phyloP scores from a whole-genome alignment of 1,140 invertebrate genomes.

The Coptotermes formosanus region DNA sequence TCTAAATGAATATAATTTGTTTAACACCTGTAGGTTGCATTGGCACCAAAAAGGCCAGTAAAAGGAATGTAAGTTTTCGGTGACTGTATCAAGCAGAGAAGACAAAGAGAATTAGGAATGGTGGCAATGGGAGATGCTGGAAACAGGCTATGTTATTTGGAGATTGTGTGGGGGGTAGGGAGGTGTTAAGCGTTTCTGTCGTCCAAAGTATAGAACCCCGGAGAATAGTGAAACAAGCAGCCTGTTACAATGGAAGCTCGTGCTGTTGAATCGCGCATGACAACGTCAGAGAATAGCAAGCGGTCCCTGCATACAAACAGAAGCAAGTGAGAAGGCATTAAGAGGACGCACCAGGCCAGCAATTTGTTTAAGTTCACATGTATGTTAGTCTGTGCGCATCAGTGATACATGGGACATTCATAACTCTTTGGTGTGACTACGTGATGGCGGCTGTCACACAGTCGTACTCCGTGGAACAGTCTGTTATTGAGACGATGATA shows the following conservation, averaged over 20 bases:
- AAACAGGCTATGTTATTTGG: not conserved
- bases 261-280: not conserved
- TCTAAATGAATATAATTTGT: not conserved
- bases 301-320: not conserved
- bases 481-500: no score
- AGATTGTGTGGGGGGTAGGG: not conserved
- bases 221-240: not conserved
- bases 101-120: not conserved
- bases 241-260: not conserved
- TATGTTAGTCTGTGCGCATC: not conserved
- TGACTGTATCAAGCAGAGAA: not conserved
- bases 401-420: not conserved
- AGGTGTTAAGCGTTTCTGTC: not conserved
- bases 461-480: no score
- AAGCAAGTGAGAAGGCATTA: not conserved
- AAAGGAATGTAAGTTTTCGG: not conserved
- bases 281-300: not conserved
- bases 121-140: not conserved
- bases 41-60: not conserved
- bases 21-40: not conserved
- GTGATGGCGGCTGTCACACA: no score
- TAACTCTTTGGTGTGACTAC: not conserved
- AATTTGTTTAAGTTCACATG: constrained; percentile 1
- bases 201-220: not conserved
- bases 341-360: not conserved